phyloP scores from a whole-genome alignment of 2,888 invertebrate species.

The Chromoteleia sp. region DNA sequence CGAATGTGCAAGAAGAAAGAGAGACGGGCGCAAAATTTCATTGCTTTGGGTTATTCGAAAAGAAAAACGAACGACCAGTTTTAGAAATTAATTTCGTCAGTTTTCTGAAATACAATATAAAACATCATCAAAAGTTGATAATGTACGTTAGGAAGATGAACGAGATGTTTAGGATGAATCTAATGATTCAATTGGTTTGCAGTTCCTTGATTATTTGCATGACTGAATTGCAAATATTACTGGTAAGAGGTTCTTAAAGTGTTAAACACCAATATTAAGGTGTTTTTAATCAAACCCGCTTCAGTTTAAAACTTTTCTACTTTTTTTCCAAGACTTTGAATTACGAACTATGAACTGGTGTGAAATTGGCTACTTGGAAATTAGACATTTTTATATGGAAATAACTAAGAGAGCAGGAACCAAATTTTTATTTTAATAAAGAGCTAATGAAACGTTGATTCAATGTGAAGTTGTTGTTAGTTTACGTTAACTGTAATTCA shows the following conservation, averaged over 20 bases:
- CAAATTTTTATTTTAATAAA: too few relatives aligned
- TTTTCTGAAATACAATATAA: conserved; percentile 30
- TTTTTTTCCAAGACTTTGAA: too few relatives aligned
- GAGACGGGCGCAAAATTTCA: neutral
- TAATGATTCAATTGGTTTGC: conserved; percentile 28
- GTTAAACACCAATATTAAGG: too few relatives aligned
- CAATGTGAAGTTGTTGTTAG: too few relatives aligned
- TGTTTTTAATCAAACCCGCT: too few relatives aligned
- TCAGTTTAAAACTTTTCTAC: too few relatives aligned
- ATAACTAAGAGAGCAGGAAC: too few relatives aligned
- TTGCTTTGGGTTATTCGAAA: conserved; percentile 35
- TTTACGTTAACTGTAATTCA: too few relatives aligned
- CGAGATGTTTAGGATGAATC: conserved; percentile 33
- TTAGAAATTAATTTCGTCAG: conserved; percentile 3
- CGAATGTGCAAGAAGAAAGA: conserved; percentile 29
- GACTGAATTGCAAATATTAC: conserved; percentile 34
- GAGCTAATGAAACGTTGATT: too few relatives aligned
- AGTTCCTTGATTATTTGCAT: conserved; percentile 41
- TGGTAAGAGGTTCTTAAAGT: conserved; percentile 21
- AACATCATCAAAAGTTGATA: conserved; percentile 43
- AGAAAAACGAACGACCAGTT: neutral
- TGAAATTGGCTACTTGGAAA: too few relatives aligned
- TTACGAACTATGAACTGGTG: too few relatives aligned
- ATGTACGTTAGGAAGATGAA: conserved; percentile 38
- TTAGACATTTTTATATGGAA: too few relatives aligned